These are phyloP conservation scores for Chironomus tentans DNA, from an alignment of 2,888 invertebrate species.

Conservation along the genomic window DNA sequence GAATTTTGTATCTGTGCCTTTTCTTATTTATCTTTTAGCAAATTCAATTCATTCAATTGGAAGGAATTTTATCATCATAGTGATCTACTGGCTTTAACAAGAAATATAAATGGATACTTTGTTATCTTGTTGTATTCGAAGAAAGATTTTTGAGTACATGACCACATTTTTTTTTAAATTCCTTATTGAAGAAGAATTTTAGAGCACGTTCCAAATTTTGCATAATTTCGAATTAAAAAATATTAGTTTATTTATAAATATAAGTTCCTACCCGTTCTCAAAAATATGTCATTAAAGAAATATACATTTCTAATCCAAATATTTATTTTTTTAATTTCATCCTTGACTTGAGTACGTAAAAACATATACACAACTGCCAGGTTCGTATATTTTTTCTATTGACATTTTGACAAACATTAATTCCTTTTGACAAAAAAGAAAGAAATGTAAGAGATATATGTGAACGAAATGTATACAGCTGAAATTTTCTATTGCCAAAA, in stretches of 20 bases:
- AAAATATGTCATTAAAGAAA: constrained; percentile 2
- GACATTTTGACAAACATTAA: constrained; percentile 21
- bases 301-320: constrained; percentile 21
- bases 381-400: background rate
- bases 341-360: constrained; percentile 15
- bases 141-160: too few species aligned
- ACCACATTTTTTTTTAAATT: too few species aligned
- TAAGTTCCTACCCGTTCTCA: too few species aligned
- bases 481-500: background rate
- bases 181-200: too few species aligned
- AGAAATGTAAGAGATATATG: background rate
- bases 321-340: constrained; percentile 24
- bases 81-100: background rate
- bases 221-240: too few species aligned
- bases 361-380: background rate
- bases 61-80: background rate
- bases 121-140: too few species aligned
- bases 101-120: too few species aligned
- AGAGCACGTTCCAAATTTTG: too few species aligned
- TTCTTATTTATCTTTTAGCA: background rate
- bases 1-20: background rate
- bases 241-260: too few species aligned
- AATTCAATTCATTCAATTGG: background rate
- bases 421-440: constrained; percentile 10
- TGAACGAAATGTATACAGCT: background rate